phyloP scores from a whole-genome alignment of 2,113 vertebrate genomes.

The Nyctibius bracteatus region DNA sequence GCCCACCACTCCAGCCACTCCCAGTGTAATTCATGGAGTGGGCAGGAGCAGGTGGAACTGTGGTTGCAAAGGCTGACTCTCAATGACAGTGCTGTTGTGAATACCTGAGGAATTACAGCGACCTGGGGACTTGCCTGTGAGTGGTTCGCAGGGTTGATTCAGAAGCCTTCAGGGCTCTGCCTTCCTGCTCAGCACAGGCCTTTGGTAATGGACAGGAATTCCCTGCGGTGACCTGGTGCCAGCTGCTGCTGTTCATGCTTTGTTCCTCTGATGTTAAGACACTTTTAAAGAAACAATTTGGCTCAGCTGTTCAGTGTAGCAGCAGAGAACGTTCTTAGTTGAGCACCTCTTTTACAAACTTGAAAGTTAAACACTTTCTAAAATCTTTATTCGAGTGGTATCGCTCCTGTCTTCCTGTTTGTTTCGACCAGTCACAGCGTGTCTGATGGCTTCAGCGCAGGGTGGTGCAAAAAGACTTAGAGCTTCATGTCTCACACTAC shows the following conservation, averaged over 20 bases:
- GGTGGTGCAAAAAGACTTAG: neutral
- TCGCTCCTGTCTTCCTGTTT: neutral
- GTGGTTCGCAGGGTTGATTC: neutral
- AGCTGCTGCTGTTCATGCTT: neutral
- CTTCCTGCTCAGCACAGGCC: neutral
- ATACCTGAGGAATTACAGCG: neutral
- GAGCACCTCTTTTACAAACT: neutral
- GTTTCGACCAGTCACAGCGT: neutral
- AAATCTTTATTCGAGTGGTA: neutral
- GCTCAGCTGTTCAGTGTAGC: neutral
- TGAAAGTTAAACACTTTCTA: neutral
- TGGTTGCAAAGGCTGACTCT: neutral
- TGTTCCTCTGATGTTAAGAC: neutral
- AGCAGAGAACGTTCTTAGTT: neutral
- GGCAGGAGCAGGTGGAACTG: neutral
- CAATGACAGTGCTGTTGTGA: neutral
- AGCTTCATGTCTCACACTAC: fast-evolving
- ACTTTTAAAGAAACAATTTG: neutral
- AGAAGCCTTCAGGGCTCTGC: neutral
- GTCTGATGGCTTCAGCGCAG: neutral
- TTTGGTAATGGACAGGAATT: neutral
- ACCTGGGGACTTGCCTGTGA: neutral
- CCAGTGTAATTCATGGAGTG: fast-evolving
- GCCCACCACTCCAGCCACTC: neutral
- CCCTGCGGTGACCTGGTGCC: neutral